Evolutionary conservation across 2,888 invertebrate species (phyloP), one percentile per base, ranked within the genome.

Genomic region (Phalera bucephala): DNA sequence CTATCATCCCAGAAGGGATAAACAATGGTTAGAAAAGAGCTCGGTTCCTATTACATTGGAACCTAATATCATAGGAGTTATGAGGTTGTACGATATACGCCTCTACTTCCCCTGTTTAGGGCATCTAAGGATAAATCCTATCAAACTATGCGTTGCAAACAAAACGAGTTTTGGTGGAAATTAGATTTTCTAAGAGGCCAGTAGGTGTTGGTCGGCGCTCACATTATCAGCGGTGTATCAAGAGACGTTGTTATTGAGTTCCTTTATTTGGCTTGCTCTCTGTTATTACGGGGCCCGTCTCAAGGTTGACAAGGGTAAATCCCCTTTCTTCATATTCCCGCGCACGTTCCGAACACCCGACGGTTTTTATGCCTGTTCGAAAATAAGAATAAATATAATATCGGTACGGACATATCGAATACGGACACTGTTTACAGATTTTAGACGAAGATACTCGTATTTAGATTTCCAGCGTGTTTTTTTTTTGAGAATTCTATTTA

Each of bases 281-380:
- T 69, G 80, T 77, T 80, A 83, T 84, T 80, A 81, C 76, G 59
- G 46, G 49, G 52, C 57, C 75, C 77, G 80, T 81, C 84, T 65
- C 58, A 59, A 42, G 39, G 65, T 69, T 86, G 86, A 86, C 83
- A 73, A 80, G 86, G 86, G 86, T 86, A 83, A 86, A 86, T 82
- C 86, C 82, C 75, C 78, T 83, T 80, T 80, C 80, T 79, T 81
- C 80, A 81, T 83, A 80, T 77, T 72, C 69, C 65, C 47, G 54
- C 54, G 45, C 58, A 61, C 62, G 65, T 58, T 53, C 36, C 45
- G 33, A 54, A 45, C 55, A 49, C 48, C 43, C 45, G 45, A 49
- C 52, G 55, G 47, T 62, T 60, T 60, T 60, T 58, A 52, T 50
- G 56, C 45, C 49, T 48, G 42, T 58, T 49, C 52, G 42, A n/a